Evolutionary conservation across 2,888 invertebrate genomes (phyloP).

Genomic region (Xanthia icteritia): DNA sequence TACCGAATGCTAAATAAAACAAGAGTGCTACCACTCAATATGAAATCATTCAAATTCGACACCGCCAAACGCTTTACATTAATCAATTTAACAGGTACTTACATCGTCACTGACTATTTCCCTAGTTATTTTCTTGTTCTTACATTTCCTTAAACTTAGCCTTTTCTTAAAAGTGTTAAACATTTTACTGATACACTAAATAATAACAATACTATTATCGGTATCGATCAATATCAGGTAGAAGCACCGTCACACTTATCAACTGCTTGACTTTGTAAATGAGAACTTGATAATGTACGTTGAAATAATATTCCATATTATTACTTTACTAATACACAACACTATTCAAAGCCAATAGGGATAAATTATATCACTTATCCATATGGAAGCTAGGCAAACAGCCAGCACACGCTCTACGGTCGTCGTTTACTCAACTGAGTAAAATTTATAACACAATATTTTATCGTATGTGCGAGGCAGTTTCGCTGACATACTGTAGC

Average conservation of each 20-base stretch:
- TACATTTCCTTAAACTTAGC: constrained; percentile 76
- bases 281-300: constrained; percentile 26
- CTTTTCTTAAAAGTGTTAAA: constrained; percentile 75
- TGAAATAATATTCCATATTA: constrained; percentile 48
- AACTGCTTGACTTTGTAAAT: constrained; percentile 45
- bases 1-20: constrained; percentile 68
- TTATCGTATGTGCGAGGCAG: constrained; percentile 71
- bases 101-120: constrained; percentile 66
- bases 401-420: constrained; percentile 72
- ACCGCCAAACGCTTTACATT: constrained; percentile 22
- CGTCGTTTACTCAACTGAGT: constrained; percentile 76
- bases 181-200: constrained; percentile 63
- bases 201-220: constrained; percentile 28
- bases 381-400: constrained; percentile 56
- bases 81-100: constrained; percentile 64
- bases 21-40: constrained; percentile 61
- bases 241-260: constrained; percentile 43
- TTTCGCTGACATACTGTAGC: constrained; percentile 67
- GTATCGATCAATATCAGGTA: constrained; percentile 16
- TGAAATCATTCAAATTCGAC: constrained; percentile 58
- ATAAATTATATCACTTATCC: constrained; percentile 44
- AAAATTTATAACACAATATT: constrained; percentile 64
- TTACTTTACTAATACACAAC: constrained; percentile 30
- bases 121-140: constrained; percentile 63
- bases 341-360: constrained; percentile 47